These are phyloP conservation scores for Odocoileus virginianus DNA, from an alignment of 2,113 vertebrate species.

Conservation along the genomic window DNA sequence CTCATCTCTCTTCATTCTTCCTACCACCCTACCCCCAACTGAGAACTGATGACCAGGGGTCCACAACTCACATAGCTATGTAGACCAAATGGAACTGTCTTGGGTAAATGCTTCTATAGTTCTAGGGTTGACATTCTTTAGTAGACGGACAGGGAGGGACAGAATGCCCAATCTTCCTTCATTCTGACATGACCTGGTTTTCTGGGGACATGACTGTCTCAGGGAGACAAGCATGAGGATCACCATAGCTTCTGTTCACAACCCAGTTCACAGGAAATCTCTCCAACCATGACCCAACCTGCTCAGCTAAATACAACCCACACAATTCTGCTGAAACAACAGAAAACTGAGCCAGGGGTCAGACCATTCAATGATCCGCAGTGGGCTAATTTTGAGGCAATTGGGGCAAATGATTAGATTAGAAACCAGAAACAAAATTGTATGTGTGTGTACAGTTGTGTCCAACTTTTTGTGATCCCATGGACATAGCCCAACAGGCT, in stretches of 20 bases:
- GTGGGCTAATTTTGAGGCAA: background rate
- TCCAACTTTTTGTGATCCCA: background rate
- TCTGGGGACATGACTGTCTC: background rate
- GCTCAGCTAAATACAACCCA: background rate
- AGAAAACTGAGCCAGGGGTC: background rate
- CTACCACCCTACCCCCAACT: background rate
- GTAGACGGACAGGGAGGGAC: background rate
- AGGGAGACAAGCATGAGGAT: background rate
- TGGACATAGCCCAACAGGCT: background rate
- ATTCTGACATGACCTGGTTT: background rate
- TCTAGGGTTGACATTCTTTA: background rate
- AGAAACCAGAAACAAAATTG: background rate
- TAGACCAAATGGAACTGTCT: background rate
- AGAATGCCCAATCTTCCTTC: background rate
- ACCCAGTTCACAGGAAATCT: background rate
- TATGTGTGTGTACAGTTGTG: background rate
- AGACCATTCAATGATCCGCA: background rate
- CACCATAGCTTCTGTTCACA: background rate
- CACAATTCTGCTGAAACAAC: background rate
- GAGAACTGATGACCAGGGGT: background rate
- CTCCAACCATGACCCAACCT: background rate
- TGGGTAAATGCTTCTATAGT: background rate
- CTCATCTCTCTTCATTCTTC: background rate
- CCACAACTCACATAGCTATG: background rate
- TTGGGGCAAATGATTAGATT: background rate